Percentiles rank a stretch among this genome's conserved stretches.
These are phyloP conservation scores for Palloptera scutellata DNA, from an alignment of 2,888 invertebrate genomes.

Conservation along the genomic window DNA sequence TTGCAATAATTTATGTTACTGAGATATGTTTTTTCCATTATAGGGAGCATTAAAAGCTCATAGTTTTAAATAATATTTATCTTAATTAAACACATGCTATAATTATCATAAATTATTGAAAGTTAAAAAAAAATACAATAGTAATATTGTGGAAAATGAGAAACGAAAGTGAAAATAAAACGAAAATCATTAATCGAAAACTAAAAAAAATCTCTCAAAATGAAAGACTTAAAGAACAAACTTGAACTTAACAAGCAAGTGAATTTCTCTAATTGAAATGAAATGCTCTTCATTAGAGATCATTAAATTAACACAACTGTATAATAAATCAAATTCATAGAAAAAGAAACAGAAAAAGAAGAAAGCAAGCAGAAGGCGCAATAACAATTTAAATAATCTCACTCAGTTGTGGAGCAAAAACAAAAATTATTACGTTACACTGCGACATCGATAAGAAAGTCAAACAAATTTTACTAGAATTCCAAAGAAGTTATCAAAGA, in stretches of 20 bases:
- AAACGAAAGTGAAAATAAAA: no score
- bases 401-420: neutral
- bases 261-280: neutral
- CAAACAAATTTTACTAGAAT: neutral
- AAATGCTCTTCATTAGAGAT: neutral
- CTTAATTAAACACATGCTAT: no score
- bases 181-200: no score
- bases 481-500: neutral
- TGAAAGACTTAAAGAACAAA: conserved; percentile 46
- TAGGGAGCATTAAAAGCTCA: no score
- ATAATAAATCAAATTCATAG: neutral
- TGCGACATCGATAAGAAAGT: neutral
- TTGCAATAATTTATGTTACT: no score
- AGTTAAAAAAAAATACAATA: no score
- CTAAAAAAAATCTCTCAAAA: conserved; percentile 8
- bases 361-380: neutral
- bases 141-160: no score
- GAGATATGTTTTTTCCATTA: no score
- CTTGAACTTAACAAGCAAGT: conserved; percentile 22
- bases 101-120: no score
- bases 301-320: neutral
- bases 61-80: no score
- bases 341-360: neutral
- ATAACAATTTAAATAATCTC: conserved; percentile 1
- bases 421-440: neutral